Evolutionary conservation across 2,888 invertebrate genomes (phyloP), one percentile per base, ranked within the genome.

Genomic region (Lasioglossum calceatum): DNA sequence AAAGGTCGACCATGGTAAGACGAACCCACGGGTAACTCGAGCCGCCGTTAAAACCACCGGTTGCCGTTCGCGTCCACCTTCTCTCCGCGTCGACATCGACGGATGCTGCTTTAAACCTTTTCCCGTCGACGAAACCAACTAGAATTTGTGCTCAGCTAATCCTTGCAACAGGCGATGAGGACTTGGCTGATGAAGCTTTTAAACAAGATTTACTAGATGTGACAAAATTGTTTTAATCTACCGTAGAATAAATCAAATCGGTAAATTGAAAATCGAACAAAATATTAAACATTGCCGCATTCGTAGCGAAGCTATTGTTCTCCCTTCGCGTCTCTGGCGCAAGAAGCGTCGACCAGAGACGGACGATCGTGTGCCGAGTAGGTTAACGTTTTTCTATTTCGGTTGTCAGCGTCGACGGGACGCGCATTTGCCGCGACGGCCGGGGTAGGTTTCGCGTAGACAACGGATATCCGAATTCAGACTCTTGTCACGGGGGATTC

Each of bases 31-130:
- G 61, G 86, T 89, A 87, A 91, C 91, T 82, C 64, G 87, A 91
- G 86, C 87, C 79, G 85, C 87, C 91, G 82, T 91, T 91, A 87
- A 79, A 91, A 85, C 90, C 91, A 91, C 90, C 91, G 87, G 90
- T 87, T 86, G 84, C 90, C 87, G 79, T 79, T 82, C 82, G 78
- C 23, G 54, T 77, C 32, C 39, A 61, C 61, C 61, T 61, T 61
- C n/a, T n/a, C n/a, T n/a, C n/a, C n/a, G n/a, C n/a, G n/a, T 27
- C 61, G 14, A 14, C 14, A n/a, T 12, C n/a, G 58, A 10, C 23
- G 54, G 61, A 61, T 61, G 61, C 27, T 61, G 64, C 64, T 32
- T 5, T 32, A 19, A 14, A 64, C 2, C 64, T 64, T 23, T 54
- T n/a, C 10, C 23, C 54, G 3, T 10, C 54, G n/a, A 54, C 8